Percentiles rank a stretch among this genome's conserved stretches.
Evolutionary conservation across 1,140 invertebrate species (phyloP).

Genomic region (Aphaenogaster floridana): DNA sequence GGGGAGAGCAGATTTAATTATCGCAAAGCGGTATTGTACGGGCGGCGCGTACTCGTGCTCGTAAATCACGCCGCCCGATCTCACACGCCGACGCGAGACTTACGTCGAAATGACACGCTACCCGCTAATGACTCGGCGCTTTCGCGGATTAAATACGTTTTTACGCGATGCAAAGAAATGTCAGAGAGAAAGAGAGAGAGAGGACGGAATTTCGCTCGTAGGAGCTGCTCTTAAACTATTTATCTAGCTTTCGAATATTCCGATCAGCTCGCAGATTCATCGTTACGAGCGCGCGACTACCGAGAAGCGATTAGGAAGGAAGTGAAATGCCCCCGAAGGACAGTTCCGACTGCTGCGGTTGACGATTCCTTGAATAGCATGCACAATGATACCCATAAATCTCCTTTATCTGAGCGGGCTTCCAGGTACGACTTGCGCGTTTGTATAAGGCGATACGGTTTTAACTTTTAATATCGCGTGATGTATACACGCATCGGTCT

Average conservation of each 20-base stretch:
- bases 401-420: background rate
- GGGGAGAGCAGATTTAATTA: conserved; percentile 54
- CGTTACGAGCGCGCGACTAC: conserved; percentile 19
- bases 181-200: background rate
- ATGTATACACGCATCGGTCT: background rate
- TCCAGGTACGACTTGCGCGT: background rate
- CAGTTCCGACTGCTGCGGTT: conserved; percentile 28
- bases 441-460: background rate
- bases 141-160: conserved; percentile 33
- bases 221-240: background rate
- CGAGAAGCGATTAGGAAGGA: conserved; percentile 49
- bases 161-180: background rate
- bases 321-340: conserved; percentile 33
- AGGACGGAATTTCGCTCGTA: background rate
- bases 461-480: background rate
- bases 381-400: conserved; percentile 14
- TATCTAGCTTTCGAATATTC: conserved; percentile 27
- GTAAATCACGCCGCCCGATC: conserved; percentile 30
- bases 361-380: conserved; percentile 40
- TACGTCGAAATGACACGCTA: conserved; percentile 41
- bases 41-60: background rate
- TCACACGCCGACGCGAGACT: conserved; percentile 19
- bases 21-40: conserved; percentile 42
- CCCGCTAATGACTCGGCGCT: conserved; percentile 40
- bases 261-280: conserved; percentile 17